Base-by-base conservation (phyloP, 2,888 invertebrate species). In the Aethes cnicana region DNA sequence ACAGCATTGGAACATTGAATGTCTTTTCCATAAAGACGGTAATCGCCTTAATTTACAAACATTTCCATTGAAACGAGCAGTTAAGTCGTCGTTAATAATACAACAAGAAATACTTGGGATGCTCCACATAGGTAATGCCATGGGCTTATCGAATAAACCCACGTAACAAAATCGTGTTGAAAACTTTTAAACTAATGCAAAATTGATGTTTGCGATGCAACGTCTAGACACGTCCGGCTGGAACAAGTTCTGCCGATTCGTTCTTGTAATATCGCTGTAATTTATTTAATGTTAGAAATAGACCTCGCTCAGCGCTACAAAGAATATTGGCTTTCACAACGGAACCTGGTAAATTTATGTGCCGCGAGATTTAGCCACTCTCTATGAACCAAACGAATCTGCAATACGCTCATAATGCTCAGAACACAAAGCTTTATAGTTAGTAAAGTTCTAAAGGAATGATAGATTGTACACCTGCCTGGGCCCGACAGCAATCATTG, bases 241-340 rank as follows among this genome's bases (percentile, higher is more conserved):
- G 73, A 84, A 82, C 84, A 74, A 81, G 84, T 85, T 84, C 74
- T 64, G 64, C 74, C 76, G 83, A 86, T 86, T 85, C 84, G 85
- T 85, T 88, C 83, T 84, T 81, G 87, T 88, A 84, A 88, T 88
- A 87, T 85, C 82, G 64, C 72, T 75, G 82, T 86, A 86, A 88
- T 87, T 89, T 88, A 88, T 89, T 87, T 88, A 86, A 89, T 88
- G 85, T 85, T 85, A 81, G 82, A 85, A 86, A 85, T 81, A 84
- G 77, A 86, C 77, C 77, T 81, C 78, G 84, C 79, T 68, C 71
- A 81, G 72, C 74, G 72, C 81, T 72, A 81, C 87, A 87, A 88
- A 87, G 87, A 88, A 88, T 88, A 86, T 87, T 87, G 84, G 84
- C 88, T 88, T 88, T 88, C 88, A 87, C 85, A 87, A 88, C 84